Evolutionary conservation across 2,113 vertebrate genomes (phyloP).

Genomic region (Nyctereutes procyonoides): DNA sequence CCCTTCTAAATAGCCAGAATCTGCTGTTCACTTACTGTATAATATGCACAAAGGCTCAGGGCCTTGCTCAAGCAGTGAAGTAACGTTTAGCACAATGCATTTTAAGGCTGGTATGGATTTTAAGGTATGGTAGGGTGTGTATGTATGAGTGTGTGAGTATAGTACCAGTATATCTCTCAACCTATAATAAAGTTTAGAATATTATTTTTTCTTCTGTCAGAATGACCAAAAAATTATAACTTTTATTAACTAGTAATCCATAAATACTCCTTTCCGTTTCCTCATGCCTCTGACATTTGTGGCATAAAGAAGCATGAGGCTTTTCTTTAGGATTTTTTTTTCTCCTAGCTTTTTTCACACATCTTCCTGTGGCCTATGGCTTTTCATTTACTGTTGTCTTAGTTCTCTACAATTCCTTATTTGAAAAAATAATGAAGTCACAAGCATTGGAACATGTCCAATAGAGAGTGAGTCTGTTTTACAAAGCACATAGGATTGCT

Average conservation of each 20-base stretch:
- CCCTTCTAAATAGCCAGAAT: neutral
- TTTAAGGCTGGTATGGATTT: slow-evolving; percentile 11
- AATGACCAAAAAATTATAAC: slow-evolving; percentile 5
- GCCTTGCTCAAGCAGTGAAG: neutral
- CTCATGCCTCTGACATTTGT: neutral
- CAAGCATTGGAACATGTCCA: neutral
- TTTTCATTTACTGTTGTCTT: neutral
- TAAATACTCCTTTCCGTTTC: slow-evolving; percentile 5
- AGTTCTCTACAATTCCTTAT: neutral
- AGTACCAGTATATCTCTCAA: neutral
- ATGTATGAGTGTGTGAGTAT: neutral
- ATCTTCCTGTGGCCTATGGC: neutral
- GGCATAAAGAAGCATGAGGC: neutral
- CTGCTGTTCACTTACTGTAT: neutral
- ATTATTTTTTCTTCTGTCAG: slow-evolving; percentile 41
- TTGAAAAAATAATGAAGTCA: slow-evolving; percentile 54
- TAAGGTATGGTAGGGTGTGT: neutral
- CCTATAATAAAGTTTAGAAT: slow-evolving; percentile 5
- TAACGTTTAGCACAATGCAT: neutral
- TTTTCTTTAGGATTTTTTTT: neutral
- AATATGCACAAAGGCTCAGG: neutral
- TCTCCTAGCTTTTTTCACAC: neutral
- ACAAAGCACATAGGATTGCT: neutral
- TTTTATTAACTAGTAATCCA: slow-evolving; percentile 34
- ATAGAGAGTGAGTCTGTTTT: slow-evolving; percentile 11